Percentiles rank a stretch among this genome's conserved stretches.
Conservation (phyloP, 2,113 vertebrate species). For the Nycticebus coucang region DNA sequence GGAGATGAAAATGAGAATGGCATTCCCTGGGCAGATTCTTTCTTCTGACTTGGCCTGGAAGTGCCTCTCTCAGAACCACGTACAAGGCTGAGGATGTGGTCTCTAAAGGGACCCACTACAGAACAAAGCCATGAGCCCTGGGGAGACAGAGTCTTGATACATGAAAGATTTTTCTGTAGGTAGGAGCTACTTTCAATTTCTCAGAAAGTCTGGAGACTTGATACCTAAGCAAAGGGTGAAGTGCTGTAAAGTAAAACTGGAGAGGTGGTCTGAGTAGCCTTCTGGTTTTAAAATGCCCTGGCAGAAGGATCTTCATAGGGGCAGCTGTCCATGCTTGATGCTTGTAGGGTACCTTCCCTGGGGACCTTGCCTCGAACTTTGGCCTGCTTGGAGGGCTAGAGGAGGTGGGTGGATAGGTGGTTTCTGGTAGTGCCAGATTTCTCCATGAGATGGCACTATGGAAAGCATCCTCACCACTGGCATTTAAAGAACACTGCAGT, state of each 20-base stretch:
- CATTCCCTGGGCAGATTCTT: background rate
- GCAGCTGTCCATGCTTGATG: background rate
- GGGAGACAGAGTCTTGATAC: background rate
- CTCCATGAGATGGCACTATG: background rate
- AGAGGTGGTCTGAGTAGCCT: background rate
- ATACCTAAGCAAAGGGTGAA: background rate
- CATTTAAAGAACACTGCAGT: background rate
- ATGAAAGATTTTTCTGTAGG: background rate
- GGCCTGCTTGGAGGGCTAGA: background rate
- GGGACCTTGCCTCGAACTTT: background rate
- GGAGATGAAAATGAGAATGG: background rate
- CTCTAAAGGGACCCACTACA: background rate
- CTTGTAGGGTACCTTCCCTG: background rate
- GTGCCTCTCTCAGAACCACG: background rate
- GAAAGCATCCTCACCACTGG: background rate
- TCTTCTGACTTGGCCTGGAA: background rate
- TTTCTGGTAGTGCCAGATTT: background rate
- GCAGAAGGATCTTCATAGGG: background rate
- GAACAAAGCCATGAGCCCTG: background rate
- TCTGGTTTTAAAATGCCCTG: background rate
- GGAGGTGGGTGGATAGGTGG: background rate
- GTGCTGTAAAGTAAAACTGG: background rate
- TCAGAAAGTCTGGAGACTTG: background rate
- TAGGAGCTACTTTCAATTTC: background rate
- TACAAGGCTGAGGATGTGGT: background rate